Evolutionary conservation across 2,113 vertebrate genomes (phyloP).

Genomic region (Terrapene triunguis): DNA sequence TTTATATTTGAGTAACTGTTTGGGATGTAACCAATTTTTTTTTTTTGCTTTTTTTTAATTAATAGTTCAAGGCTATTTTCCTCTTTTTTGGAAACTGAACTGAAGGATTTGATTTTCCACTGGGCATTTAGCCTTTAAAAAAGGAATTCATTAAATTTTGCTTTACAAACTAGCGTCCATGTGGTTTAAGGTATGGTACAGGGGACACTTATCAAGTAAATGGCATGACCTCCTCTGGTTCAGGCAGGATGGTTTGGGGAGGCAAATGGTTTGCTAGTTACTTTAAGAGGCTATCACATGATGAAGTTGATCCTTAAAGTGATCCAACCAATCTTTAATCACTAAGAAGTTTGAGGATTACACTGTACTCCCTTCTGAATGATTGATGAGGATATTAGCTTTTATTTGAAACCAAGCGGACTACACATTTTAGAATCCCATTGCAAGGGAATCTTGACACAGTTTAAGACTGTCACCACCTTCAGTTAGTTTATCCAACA

Average conservation of each 20-base stretch:
- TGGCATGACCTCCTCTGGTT: background rate
- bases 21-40: constrained; percentile 63
- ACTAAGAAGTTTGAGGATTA: background rate
- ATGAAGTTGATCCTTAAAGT: background rate
- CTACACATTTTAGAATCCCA: background rate
- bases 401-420: background rate
- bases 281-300: background rate
- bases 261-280: background rate
- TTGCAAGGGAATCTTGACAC: background rate
- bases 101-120: constrained; percentile 42
- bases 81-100: constrained; percentile 36
- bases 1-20: constrained; percentile 68
- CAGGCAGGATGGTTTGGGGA: background rate
- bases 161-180: background rate
- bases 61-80: constrained; percentile 49
- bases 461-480: background rate
- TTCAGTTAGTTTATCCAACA: background rate
- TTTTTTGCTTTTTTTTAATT: constrained; percentile 49
- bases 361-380: background rate
- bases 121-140: constrained; percentile 46
- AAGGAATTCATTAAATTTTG: background rate
- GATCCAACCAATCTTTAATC: background rate
- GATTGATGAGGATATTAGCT: background rate
- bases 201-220: background rate
- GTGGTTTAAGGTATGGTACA: background rate